A percentile compares a stretch with the other conserved stretches of the same genome.
Evolutionary conservation across 2,797 vertebrate species (phyloP).

Genomic region (Glossophaga mutica): DNA sequence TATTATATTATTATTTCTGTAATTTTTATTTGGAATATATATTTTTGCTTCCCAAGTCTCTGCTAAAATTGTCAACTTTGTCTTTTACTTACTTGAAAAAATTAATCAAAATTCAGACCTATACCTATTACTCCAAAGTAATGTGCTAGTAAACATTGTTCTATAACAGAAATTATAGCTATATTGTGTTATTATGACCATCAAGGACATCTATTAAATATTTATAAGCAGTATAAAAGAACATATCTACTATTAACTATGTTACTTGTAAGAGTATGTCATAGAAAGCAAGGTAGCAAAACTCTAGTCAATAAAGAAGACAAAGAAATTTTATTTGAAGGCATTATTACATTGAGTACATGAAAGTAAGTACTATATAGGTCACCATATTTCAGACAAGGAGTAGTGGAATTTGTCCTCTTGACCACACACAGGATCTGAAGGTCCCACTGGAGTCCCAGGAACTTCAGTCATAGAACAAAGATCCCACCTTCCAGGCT

Average conservation of each 20-base stretch:
- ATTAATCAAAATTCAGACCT: neutral
- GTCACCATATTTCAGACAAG: neutral
- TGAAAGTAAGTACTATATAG: neutral
- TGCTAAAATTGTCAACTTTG: neutral
- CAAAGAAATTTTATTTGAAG: neutral
- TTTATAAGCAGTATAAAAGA: neutral
- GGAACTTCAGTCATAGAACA: too few relatives aligned
- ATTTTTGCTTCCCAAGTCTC: neutral
- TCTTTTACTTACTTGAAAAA: neutral
- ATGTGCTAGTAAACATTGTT: neutral
- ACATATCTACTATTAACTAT: neutral
- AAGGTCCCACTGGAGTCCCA: fast-evolving
- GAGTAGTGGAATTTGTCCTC: neutral
- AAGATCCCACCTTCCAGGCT: neutral
- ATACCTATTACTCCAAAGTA: neutral
- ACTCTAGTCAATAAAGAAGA: neutral
- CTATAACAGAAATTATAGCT: neutral
- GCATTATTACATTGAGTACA: neutral
- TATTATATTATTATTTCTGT: neutral
- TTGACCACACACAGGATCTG: neutral
- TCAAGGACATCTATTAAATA: neutral
- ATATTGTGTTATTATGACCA: neutral
- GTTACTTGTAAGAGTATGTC: neutral
- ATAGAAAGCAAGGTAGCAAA: neutral
- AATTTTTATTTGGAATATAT: neutral